Evolutionary conservation across 2,113 vertebrate species (phyloP).

Genomic region (Oncorhynchus nerka): DNA sequence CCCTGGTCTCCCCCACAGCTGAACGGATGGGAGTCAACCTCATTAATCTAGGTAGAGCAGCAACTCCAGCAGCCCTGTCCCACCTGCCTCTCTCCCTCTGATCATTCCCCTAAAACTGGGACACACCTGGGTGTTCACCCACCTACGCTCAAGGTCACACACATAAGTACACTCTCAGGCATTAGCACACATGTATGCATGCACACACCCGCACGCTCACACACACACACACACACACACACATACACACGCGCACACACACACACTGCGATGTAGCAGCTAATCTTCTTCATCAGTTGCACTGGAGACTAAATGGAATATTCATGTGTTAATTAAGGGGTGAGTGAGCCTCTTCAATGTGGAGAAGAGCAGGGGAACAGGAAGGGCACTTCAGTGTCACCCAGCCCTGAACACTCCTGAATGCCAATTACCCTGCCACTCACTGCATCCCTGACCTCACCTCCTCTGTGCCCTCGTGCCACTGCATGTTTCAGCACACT

Average conservation of each 20-base stretch:
- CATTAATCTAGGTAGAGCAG: conserved; percentile 68
- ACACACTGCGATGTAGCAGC: conserved; percentile 24
- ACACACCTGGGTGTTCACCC: conserved; percentile 68
- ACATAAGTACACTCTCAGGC: conserved; percentile 14
- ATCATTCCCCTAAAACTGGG: conserved; percentile 66
- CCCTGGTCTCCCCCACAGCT: conserved; percentile 58
- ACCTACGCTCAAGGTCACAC: conserved; percentile 6
- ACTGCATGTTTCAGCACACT: conserved; percentile 25
- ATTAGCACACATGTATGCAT: background rate
- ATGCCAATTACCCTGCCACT: conserved; percentile 66
- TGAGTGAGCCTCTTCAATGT: conserved; percentile 70
- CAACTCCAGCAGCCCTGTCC: background rate
- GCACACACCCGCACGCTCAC: background rate
- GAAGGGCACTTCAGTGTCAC: conserved; percentile 69
- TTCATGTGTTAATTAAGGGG: conserved; percentile 84
- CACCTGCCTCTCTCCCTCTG: conserved; percentile 4
- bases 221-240: no score
- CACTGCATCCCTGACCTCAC: conserved; percentile 27
- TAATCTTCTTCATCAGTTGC: conserved; percentile 72
- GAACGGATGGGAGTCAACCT: conserved; percentile 59
- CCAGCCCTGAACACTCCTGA: conserved; percentile 68
- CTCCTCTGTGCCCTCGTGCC: conserved; percentile 29
- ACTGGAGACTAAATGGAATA: conserved; percentile 82
- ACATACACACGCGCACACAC: background rate
- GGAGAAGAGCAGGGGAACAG: conserved; percentile 64